Base-by-base conservation (phyloP, 2,113 vertebrate genomes). In the Silurus glanis region DNA sequence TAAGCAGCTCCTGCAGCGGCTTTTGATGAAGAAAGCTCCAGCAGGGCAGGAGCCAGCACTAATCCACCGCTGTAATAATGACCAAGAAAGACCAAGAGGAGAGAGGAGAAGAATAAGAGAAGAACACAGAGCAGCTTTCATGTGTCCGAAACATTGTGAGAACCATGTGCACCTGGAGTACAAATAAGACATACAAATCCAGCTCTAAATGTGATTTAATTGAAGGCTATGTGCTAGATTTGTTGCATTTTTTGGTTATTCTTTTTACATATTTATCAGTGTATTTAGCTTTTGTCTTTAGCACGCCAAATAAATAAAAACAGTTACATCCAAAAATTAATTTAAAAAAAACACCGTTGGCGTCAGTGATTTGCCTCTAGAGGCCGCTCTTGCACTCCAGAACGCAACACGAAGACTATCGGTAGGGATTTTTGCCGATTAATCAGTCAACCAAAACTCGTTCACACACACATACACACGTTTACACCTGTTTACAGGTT, bases 1-100 rank as follows among this genome's bases (percentile, higher is more conserved):
- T 88, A 96, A 96, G 85, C 94, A 95, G 90, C 87, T 96, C 59
- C 93, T 96, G 83, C 95, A 96, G 89, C 90, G 94, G 53, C 93
- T 96, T 76, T 80, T 96, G 87, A 76, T 94, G 90, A 95, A 94
- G 83, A 95, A 95, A 82, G 80, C 89, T 0, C 61, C 88, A 16
- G 80, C 59, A 0, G 78, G 67, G 75, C 93, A 89, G 80, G 92
- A 95, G 23, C 91, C 94, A 0, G 90, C 94, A 25, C 93, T 95
- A 0, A 82, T 94, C 80, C 96, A 95, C 62, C 95, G 94, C 91
- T 95, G 95, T 91, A 96, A 95, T 87, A 93, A 92, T 5, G 92
- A 91, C 13, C 92, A 92, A 19, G 88, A 90, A 74, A 93, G 89
- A 71, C 83, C 67, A 25, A 87, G 66, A 8, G 92, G 89, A 80